Evolutionary conservation across 2,888 invertebrate species (phyloP), one percentile per base, ranked within the genome.

Genomic region (Tridacna crocea): DNA sequence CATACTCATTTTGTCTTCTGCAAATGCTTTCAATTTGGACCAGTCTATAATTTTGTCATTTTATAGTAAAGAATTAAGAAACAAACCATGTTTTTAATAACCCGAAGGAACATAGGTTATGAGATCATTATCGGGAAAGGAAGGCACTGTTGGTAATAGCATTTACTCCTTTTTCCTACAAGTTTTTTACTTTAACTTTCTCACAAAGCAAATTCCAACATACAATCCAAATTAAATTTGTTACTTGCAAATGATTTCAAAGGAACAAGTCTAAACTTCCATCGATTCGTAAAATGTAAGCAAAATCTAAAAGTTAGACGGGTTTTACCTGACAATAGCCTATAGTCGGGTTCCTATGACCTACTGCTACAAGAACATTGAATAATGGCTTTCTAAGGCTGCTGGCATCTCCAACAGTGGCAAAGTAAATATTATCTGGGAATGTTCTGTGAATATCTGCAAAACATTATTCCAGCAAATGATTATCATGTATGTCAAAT

Each of bases 351-450:
- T 98, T 98, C 92, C 97, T 97, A 93, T 97, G 97, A 77, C 98
- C 98, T 95, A 98, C 97, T 2, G 98, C 98, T 90, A 97, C 96
- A 82, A 99, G 95, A 91, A 98, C 96, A 94, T 98, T 97, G 91
- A 96, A 98, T 72, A 99, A 95, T 90, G 97, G 97, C 84, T 96
- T 96, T 88, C 97, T 96, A 88, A 97, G 24, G 89, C 87, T 4
- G 96, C 96, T 77, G 96, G 96, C 77, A 96, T 96, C n/a, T 90
- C 90, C 73, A 19, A 19, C 63, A 87, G 96, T 96, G 83, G 90
- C 88, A 93, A 99, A 99, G 94, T 97, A 97, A 89, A 98, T 97
- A 95, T 99, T 99, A 94, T 98, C 98, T 77, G 98, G 98, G 95
- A 98, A 99, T 83, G 98, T 99, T 86, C 99, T 95, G 85, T 98